These are phyloP conservation scores for Hemaris fuciformis DNA, from an alignment of 2,888 invertebrate species.

Conservation along the genomic window DNA sequence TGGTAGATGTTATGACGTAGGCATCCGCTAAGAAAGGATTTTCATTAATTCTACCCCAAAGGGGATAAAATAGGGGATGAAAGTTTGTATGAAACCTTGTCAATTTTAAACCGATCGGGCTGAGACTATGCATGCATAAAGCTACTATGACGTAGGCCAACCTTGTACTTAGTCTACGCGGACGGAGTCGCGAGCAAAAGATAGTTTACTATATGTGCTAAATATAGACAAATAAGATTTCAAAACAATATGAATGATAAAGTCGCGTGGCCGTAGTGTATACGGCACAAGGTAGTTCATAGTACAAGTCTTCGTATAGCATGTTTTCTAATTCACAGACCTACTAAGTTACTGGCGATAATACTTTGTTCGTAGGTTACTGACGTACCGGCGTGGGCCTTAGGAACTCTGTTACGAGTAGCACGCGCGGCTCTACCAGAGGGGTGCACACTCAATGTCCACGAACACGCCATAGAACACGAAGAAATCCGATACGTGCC, in stretches of 20 bases:
- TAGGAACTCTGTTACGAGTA: slow-evolving; percentile 88
- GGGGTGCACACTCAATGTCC: slow-evolving; percentile 87
- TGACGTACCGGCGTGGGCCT: slow-evolving; percentile 83
- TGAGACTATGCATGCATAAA: too few relatives aligned
- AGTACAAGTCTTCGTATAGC: neutral
- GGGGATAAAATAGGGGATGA: too few relatives aligned
- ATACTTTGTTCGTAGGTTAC: slow-evolving; percentile 62
- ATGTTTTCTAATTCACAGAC: too few relatives aligned
- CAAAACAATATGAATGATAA: neutral
- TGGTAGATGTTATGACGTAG: too few relatives aligned
- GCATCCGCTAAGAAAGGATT: too few relatives aligned
- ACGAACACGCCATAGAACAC: slow-evolving; percentile 84
- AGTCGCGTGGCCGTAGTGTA: neutral
- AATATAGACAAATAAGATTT: neutral
- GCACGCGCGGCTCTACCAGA: slow-evolving; percentile 88
- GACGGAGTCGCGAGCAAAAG: too few relatives aligned
- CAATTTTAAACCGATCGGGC: too few relatives aligned
- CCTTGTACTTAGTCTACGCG: too few relatives aligned
- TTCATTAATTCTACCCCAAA: too few relatives aligned
- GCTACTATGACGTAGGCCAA: too few relatives aligned
- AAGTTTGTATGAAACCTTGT: too few relatives aligned
- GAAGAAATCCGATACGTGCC: slow-evolving; percentile 90
- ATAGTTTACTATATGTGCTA: neutral
- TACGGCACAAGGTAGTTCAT: neutral
- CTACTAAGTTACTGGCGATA: neutral